phyloP scores from a whole-genome alignment of 2,888 invertebrate species.

The Lasioglossum malachurum region DNA sequence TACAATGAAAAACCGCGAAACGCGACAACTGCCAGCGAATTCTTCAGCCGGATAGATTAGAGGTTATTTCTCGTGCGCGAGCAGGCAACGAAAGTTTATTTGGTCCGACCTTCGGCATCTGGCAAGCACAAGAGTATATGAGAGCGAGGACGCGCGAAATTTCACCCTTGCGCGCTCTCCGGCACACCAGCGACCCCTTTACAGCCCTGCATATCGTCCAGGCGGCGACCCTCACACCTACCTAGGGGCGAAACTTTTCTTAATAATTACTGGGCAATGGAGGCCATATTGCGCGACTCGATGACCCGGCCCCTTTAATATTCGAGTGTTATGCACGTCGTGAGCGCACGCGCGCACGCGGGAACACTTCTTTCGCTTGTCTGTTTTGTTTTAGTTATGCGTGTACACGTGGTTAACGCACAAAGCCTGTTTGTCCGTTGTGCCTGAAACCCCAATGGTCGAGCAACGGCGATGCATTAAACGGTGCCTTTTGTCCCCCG shows the following conservation, averaged over 20 bases:
- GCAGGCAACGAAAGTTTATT: constrained; percentile 56
- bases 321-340: constrained; percentile 50
- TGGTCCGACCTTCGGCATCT: constrained; percentile 61
- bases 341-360: not conserved
- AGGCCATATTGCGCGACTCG: constrained; percentile 60
- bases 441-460: constrained; percentile 27
- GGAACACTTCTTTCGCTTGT: not conserved
- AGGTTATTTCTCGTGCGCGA: constrained; percentile 17
- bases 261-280: constrained; percentile 72
- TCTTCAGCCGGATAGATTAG: not conserved
- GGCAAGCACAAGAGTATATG: constrained; percentile 40
- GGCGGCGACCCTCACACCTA: constrained; percentile 57
- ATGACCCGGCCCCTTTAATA: constrained; percentile 58
- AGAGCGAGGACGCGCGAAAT: constrained; percentile 82
- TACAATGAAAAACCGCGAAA: not conserved
- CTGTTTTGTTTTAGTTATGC: constrained; percentile 1
- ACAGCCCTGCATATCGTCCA: constrained; percentile 55
- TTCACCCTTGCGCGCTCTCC: constrained; percentile 72
- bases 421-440: constrained; percentile 24
- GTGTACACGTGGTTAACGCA: constrained; percentile 16
- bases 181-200: constrained; percentile 61
- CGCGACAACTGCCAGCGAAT: not conserved
- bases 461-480: constrained; percentile 33
- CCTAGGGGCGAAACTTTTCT: constrained; percentile 60
- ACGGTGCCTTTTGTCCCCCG: constrained; percentile 31